A percentile compares a stretch with the other conserved stretches of the same genome.
Conservation (phyloP, 2,113 vertebrate species). For the Condylura cristata region DNA sequence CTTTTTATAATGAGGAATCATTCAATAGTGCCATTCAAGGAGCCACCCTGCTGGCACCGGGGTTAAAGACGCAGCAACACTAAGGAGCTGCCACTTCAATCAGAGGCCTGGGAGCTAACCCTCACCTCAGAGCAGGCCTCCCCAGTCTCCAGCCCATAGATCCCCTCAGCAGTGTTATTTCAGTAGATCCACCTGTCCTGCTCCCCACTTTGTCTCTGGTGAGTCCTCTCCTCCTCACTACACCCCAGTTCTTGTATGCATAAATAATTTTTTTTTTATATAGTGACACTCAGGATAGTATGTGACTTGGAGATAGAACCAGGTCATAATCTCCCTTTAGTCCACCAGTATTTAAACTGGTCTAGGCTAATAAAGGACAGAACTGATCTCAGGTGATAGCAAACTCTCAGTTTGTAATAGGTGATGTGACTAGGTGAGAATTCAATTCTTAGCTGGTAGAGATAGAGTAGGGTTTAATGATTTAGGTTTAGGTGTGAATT, state of each 20-base stretch:
- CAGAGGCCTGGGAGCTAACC: too few species aligned
- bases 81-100: too few species aligned
- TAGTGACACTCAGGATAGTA: slow-evolving; percentile 12
- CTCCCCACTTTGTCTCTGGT: too few species aligned
- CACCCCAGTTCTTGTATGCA: too few species aligned
- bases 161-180: too few species aligned
- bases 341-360: slow-evolving; percentile 13
- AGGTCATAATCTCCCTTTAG: background rate
- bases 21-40: slow-evolving; percentile 40
- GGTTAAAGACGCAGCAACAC: too few species aligned
- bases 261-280: background rate
- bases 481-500: slow-evolving; percentile 42
- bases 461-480: background rate
- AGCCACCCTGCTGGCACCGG: too few species aligned
- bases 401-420: background rate
- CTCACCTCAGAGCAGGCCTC: too few species aligned
- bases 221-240: too few species aligned
- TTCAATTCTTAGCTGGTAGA: background rate
- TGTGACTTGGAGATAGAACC: slow-evolving; percentile 28
- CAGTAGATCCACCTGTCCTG: too few species aligned
- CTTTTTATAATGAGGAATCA: slow-evolving; percentile 41
- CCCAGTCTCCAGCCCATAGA: too few species aligned
- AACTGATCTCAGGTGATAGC: slow-evolving; percentile 22
- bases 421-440: background rate
- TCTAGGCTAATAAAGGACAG: background rate